phyloP scores from a whole-genome alignment of 2,888 invertebrate genomes.

The Leptogaster cylindrica region DNA sequence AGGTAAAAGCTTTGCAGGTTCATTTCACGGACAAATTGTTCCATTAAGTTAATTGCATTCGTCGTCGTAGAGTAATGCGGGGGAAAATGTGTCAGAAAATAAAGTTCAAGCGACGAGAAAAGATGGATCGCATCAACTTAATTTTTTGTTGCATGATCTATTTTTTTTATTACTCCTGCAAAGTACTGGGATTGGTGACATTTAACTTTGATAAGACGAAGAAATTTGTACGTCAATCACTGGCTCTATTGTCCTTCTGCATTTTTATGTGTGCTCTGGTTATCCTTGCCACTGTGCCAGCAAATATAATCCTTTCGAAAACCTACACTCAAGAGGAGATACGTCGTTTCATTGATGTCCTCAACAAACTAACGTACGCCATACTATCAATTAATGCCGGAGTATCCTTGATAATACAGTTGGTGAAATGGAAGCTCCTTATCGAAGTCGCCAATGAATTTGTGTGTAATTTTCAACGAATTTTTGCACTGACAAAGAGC shows the following conservation, averaged over 20 bases:
- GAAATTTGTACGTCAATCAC: not conserved
- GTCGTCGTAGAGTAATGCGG: not conserved
- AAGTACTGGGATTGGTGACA: conserved; percentile 3
- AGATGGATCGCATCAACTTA: conserved; percentile 8
- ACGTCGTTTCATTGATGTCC: not conserved
- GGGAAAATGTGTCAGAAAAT: not conserved
- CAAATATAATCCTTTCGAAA: not conserved
- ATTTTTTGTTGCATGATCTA: not conserved
- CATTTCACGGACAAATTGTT: too few species aligned
- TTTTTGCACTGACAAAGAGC: not conserved
- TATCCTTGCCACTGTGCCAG: not conserved
- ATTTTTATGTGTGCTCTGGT: not conserved
- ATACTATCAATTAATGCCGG: not conserved
- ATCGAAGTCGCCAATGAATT: not conserved
- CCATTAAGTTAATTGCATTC: not conserved
- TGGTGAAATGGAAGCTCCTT: not conserved
- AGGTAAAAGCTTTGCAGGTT: too few species aligned
- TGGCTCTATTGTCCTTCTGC: not conserved
- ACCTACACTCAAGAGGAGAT: conserved; percentile 1
- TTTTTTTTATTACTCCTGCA: not conserved
- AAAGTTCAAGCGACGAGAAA: not conserved
- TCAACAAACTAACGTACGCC: conserved; percentile 10
- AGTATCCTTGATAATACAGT: not conserved
- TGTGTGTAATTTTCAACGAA: not conserved
- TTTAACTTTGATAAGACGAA: conserved; percentile 4